Conservation (phyloP, 2,888 invertebrate species). For the Trissolcus brochymenae region DNA sequence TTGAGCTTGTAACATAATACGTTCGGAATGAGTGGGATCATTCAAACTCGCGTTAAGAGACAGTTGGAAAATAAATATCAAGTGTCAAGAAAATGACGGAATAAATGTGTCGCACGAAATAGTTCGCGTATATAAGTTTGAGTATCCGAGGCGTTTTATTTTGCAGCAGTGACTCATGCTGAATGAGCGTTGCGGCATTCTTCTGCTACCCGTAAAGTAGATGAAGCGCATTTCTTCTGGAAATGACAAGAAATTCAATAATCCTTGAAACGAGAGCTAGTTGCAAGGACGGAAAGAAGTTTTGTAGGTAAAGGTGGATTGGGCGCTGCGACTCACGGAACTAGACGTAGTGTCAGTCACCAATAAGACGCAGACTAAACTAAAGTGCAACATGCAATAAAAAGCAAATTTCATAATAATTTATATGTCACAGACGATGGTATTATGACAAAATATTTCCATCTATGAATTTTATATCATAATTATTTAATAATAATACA, state of each 20-base stretch:
- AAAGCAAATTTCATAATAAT: too few relatives aligned
- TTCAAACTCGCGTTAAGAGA: not conserved
- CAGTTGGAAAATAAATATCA: slow-evolving; percentile 21
- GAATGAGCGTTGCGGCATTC: slow-evolving; percentile 50
- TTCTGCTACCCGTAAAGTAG: slow-evolving; percentile 63
- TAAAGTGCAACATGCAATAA: slow-evolving; percentile 9
- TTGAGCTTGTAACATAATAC: not conserved
- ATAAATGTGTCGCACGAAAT: slow-evolving; percentile 26
- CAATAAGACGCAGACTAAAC: slow-evolving; percentile 37
- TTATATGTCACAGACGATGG: too few relatives aligned
- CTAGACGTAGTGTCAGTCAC: slow-evolving; percentile 26
- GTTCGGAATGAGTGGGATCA: not conserved
- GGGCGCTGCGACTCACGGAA: slow-evolving; percentile 14
- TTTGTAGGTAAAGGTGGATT: slow-evolving; percentile 43
- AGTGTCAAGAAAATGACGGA: slow-evolving; percentile 37
- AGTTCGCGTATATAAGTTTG: slow-evolving; percentile 34
- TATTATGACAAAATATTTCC: too few relatives aligned
- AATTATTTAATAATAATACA: too few relatives aligned
- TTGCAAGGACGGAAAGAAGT: slow-evolving; percentile 28
- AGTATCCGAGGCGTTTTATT: slow-evolving; percentile 39
- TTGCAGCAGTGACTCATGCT: slow-evolving; percentile 46
- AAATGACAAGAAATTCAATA: slow-evolving; percentile 75
- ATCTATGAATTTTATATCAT: too few relatives aligned
- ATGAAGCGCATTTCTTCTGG: slow-evolving; percentile 74
- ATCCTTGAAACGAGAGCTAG: slow-evolving; percentile 66